Evolutionary conservation across 2,797 vertebrate species (phyloP), one percentile per base, ranked within the genome.

Genomic region (Rhodeus uyekii): DNA sequence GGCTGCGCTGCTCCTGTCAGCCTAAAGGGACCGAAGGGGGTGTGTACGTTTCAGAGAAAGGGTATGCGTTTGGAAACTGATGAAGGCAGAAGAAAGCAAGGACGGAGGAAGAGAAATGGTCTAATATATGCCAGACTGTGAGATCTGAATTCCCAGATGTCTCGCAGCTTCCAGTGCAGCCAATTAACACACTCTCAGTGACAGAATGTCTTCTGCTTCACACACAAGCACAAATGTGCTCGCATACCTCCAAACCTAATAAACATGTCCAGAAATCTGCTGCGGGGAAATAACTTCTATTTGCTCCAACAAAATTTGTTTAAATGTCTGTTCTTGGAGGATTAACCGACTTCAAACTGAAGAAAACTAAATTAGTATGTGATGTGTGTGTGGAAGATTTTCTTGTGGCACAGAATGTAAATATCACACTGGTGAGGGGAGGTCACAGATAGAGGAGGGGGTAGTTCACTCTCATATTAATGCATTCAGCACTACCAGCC

Each of bases 401-500:
- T 71, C n/a, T 72, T 68, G 46, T 46, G 39, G 64, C 42, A 55
- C 39, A n/a, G 55, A 87, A 82, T 85, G 75, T 83, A 85, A 88
- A 86, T 81, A 78, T 81, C 61, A 65, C 38, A 72, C 63, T 73
- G 39, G 8, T 19, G 46, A 78, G 46, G 73, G n/a, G 71, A 74
- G 68, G 65, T 71, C 48, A 46, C 42, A 18, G 44, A 55, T 36
- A 73, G 19, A 73, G 38, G 58, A 63, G 65, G 27, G n/a, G 73
- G 65, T 32, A 19, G 29, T n/a, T 36, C 38, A 79, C 74, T 86
- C 80, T 63, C 68, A 76, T 89, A 90, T 90, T 88, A 90, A 91
- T 91, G 86, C 74, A 88, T 90, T 90, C 86, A 87, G 83, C 84
- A 81, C 71, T 76, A 63, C 65, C 79, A 86, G 76, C 24, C 65